Evolutionary conservation across 2,113 vertebrate genomes (phyloP).

Genomic region (Phaetusa simplex): DNA sequence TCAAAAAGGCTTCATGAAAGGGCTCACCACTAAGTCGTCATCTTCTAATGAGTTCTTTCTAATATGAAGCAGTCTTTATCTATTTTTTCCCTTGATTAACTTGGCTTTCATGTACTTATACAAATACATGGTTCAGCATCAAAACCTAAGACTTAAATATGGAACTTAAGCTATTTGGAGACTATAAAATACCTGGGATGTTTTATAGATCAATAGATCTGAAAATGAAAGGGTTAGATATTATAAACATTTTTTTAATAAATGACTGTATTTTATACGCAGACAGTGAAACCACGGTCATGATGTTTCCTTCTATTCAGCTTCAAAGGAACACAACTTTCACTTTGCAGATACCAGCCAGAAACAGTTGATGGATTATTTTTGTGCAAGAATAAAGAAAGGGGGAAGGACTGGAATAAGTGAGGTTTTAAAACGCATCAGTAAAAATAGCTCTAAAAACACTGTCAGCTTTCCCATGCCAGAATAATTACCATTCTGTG

Average conservation of each 20-base stretch:
- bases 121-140: neutral
- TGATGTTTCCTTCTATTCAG: neutral
- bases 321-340: slow-evolving; percentile 8
- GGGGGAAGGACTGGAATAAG: neutral
- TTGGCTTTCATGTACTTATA: neutral
- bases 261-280: neutral
- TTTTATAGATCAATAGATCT: neutral
- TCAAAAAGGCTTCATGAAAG: neutral
- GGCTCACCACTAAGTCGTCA: neutral
- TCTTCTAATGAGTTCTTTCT: neutral
- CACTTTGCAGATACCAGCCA: neutral
- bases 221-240: neutral
- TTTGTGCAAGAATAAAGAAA: slow-evolving; percentile 3
- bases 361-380: slow-evolving; percentile 4
- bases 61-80: neutral
- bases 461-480: slow-evolving; percentile 10
- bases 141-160: neutral
- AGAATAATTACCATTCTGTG: neutral
- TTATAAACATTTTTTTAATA: neutral
- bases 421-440: neutral
- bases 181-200: neutral
- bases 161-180: neutral
- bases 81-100: neutral
- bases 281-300: neutral
- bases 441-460: slow-evolving; percentile 17